These are phyloP conservation scores for Atta cephalotes DNA, from an alignment of 1,140 invertebrate genomes.

Conservation along the genomic window DNA sequence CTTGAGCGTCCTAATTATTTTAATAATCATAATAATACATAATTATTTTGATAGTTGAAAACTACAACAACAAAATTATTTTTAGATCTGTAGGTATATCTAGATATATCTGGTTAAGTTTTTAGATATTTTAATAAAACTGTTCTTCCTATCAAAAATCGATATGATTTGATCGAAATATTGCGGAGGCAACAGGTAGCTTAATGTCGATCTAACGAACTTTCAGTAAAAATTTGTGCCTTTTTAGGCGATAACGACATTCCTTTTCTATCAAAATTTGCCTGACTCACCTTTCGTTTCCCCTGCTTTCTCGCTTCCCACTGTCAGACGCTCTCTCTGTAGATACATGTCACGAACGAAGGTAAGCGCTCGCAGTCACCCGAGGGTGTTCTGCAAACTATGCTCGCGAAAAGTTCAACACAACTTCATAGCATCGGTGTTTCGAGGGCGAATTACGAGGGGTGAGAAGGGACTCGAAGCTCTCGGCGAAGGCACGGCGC, in stretches of 20 bases:
- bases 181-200: conserved; percentile 68
- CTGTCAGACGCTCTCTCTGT: conserved; percentile 65
- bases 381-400: conserved; percentile 82
- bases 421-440: conserved; percentile 84
- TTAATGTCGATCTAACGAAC: conserved; percentile 52
- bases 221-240: conserved; percentile 43
- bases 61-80: no score
- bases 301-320: not conserved
- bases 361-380: conserved; percentile 77
- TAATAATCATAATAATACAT: no score
- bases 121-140: no score
- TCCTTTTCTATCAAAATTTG: conserved; percentile 58
- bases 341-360: conserved; percentile 77
- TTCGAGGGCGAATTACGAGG: conserved; percentile 69
- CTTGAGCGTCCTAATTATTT: no score
- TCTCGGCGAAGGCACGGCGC: conserved; percentile 35
- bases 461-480: conserved; percentile 75
- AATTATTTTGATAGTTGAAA: no score
- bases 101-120: no score
- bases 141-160: not conserved
- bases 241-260: conserved; percentile 11
- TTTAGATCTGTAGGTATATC: no score
- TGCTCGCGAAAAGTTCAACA: conserved; percentile 85
- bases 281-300: conserved; percentile 43
- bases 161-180: conserved; percentile 58